phyloP scores from a whole-genome alignment of 2,113 vertebrate genomes.

The Myocastor coypus region DNA sequence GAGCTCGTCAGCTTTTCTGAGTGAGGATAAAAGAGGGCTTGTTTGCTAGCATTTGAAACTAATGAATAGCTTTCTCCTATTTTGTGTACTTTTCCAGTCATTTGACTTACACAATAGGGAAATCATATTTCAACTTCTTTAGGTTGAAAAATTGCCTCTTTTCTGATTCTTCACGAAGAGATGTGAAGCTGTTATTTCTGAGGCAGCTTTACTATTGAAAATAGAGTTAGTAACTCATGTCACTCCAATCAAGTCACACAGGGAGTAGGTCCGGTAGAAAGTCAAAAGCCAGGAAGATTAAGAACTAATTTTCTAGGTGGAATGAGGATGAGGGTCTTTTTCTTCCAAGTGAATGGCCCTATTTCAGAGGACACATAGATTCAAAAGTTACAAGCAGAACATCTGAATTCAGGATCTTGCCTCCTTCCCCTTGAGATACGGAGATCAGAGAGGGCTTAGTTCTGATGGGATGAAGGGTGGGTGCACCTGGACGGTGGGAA shows the following conservation, averaged over 20 bases:
- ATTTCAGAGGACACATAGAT: constrained; percentile 34
- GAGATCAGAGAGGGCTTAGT: not conserved
- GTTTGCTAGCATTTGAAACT: constrained; percentile 65
- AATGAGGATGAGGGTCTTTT: constrained; percentile 60
- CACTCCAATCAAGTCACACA: constrained; percentile 62
- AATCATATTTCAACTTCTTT: constrained; percentile 74
- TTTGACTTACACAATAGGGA: constrained; percentile 68
- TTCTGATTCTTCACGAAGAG: constrained; percentile 68
- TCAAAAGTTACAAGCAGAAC: not conserved
- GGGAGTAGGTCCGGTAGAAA: constrained; percentile 41
- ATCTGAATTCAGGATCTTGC: not conserved
- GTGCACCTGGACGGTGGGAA: not conserved
- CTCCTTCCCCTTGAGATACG: not conserved
- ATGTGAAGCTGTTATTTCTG: constrained; percentile 71
- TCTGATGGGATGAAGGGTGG: not conserved
- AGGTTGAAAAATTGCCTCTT: constrained; percentile 73
- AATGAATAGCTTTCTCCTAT: constrained; percentile 72
- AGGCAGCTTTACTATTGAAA: constrained; percentile 76
- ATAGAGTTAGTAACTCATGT: constrained; percentile 71
- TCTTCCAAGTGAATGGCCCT: constrained; percentile 32
- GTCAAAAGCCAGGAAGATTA: constrained; percentile 70
- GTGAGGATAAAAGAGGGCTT: constrained; percentile 56
- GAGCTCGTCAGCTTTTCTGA: constrained; percentile 68
- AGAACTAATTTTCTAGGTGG: constrained; percentile 75
- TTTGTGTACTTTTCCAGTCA: constrained; percentile 64